These are phyloP conservation scores for Paedocypris sp. DNA, from an alignment of 2,113 vertebrate genomes.

Conservation along the genomic window DNA sequence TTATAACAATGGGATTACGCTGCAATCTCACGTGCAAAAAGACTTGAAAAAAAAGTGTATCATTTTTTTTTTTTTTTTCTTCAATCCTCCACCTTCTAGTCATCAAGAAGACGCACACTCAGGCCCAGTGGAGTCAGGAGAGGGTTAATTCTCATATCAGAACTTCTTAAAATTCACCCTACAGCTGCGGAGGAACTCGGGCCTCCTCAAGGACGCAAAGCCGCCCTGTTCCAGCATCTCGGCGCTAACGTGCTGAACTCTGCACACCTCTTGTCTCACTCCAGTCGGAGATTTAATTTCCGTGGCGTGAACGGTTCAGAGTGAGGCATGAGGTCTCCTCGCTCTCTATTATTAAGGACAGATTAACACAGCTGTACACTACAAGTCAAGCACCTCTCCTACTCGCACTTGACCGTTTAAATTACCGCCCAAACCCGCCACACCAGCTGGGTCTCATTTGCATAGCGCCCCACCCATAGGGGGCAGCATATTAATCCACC, in stretches of 20 bases:
- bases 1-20: no score
- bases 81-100: no score
- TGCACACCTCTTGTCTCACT: slow-evolving; percentile 47
- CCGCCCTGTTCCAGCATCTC: slow-evolving; percentile 38
- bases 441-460: slow-evolving; percentile 89
- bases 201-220: slow-evolving; percentile 43
- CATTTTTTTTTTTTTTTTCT: no score
- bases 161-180: slow-evolving; percentile 19
- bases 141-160: slow-evolving; percentile 43
- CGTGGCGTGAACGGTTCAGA: slow-evolving; percentile 48
- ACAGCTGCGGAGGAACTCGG: slow-evolving; percentile 22
- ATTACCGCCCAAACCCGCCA: slow-evolving; percentile 86
- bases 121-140: slow-evolving; percentile 34
- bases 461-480: slow-evolving; percentile 46
- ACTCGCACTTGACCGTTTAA: slow-evolving; percentile 93
- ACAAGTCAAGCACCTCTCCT: slow-evolving; percentile 80
- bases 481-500: slow-evolving; percentile 11
- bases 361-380: slow-evolving; percentile 95
- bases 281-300: slow-evolving; percentile 50
- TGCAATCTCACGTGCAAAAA: no score
- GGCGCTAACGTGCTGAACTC: slow-evolving; percentile 42
- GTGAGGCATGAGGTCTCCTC: slow-evolving; percentile 70
- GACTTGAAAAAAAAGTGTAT: no score
- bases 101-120: slow-evolving; percentile 54
- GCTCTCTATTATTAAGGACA: slow-evolving; percentile 85